A percentile compares a stretch with the other conserved stretches of the same genome.
Conservation (phyloP, 1,140 invertebrate species). For the Subanguina moxae region DNA sequence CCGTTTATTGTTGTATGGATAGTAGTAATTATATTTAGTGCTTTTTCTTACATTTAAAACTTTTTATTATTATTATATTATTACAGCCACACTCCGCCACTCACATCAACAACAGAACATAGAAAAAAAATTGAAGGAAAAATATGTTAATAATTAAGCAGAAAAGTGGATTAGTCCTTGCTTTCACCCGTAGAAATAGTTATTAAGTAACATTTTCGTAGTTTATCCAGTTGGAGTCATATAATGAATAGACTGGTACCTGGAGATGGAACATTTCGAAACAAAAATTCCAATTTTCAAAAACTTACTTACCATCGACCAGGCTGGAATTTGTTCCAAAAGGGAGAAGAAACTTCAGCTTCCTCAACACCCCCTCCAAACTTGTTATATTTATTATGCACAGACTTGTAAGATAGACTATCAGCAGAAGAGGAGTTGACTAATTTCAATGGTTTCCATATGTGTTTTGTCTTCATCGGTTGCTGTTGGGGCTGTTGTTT, state of each 20-base stretch:
- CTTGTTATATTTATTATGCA: not conserved
- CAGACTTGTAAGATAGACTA: not conserved
- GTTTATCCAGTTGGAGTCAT: slow-evolving; percentile 29
- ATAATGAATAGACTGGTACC: slow-evolving; percentile 30
- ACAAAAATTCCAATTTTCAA: not conserved
- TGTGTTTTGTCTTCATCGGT: not conserved
- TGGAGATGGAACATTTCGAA: not conserved
- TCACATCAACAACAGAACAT: too few relatives aligned
- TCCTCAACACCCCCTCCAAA: not conserved
- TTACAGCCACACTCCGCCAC: too few relatives aligned
- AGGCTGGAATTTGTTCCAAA: slow-evolving; percentile 35
- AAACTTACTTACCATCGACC: slow-evolving; percentile 10
- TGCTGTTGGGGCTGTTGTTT: too few relatives aligned
- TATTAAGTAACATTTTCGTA: too few relatives aligned
- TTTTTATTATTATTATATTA: too few relatives aligned
- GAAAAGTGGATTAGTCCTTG: too few relatives aligned
- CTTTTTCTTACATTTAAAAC: too few relatives aligned
- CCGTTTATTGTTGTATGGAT: too few relatives aligned
- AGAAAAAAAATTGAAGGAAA: too few relatives aligned
- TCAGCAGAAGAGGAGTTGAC: not conserved
- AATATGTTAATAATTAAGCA: too few relatives aligned
- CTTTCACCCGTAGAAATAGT: too few relatives aligned
- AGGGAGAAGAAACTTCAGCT: slow-evolving; percentile 8
- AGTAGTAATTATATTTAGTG: too few relatives aligned
- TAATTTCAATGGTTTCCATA: not conserved